Percentiles rank a stretch among this genome's conserved stretches.
These are phyloP conservation scores for Netelia fuscicornis DNA, from an alignment of 2,888 invertebrate species.

Conservation along the genomic window DNA sequence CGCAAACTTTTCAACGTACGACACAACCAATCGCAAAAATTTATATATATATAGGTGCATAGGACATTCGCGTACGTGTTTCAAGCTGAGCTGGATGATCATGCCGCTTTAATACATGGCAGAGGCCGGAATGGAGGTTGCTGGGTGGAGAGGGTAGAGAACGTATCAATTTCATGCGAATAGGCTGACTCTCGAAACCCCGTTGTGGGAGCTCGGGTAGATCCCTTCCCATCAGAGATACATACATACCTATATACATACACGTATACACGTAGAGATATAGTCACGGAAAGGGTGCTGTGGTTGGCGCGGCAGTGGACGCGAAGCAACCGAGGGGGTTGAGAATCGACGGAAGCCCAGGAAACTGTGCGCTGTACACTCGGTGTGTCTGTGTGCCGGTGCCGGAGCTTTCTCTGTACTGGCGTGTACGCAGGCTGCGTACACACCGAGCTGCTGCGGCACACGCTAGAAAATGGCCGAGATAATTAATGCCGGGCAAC, in stretches of 20 bases:
- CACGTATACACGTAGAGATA: slow-evolving; percentile 58
- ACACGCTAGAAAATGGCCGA: slow-evolving; percentile 80
- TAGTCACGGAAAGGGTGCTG: slow-evolving; percentile 20
- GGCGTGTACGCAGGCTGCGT: slow-evolving; percentile 54
- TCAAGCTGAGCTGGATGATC: slow-evolving; percentile 75
- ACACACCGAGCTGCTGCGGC: slow-evolving; percentile 73
- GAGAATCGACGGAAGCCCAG: slow-evolving; percentile 39
- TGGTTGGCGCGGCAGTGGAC: slow-evolving; percentile 18
- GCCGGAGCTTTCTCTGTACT: slow-evolving; percentile 14
- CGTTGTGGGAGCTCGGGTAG: slow-evolving; percentile 72
- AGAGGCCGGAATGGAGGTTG: neutral
- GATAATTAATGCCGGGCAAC: slow-evolving; percentile 82
- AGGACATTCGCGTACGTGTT: slow-evolving; percentile 67
- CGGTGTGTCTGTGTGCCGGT: slow-evolving; percentile 7
- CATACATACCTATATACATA: no score
- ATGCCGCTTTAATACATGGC: slow-evolving; percentile 76
- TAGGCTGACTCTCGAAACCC: slow-evolving; percentile 74
- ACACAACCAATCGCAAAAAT: neutral
- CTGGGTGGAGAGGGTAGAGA: slow-evolving; percentile 70
- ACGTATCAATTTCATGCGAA: slow-evolving; percentile 82
- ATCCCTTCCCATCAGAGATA: slow-evolving; percentile 39
- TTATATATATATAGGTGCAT: neutral
- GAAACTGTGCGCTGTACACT: slow-evolving; percentile 19
- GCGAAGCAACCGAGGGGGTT: slow-evolving; percentile 13
- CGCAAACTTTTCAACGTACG: slow-evolving; percentile 49